A percentile compares a stretch with the other conserved stretches of the same genome.
These are phyloP conservation scores for Stichopus horrens DNA, from an alignment of 53 echinoderm and acorn worm genomes.

Conservation along the genomic window DNA sequence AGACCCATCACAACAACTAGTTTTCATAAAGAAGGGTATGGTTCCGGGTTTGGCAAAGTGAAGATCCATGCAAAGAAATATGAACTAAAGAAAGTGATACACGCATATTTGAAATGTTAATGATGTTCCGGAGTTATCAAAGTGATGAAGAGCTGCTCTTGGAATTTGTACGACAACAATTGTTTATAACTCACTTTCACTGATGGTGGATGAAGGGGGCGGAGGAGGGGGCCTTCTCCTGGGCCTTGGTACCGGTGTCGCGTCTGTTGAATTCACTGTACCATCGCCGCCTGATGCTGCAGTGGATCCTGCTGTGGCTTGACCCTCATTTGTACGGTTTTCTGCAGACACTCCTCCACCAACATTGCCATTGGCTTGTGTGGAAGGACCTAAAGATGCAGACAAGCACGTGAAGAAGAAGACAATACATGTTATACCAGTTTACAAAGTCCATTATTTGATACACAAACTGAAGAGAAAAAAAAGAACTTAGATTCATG, in stretches of 20 bases:
- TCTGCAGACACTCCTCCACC: constrained; percentile 10
- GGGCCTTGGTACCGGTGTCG: constrained; percentile 38
- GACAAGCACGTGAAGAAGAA: neutral
- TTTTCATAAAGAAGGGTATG: no score
- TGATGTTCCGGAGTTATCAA: no score
- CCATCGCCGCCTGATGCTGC: constrained; percentile 11
- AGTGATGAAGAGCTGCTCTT: no score
- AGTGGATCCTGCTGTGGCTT: constrained; percentile 21
- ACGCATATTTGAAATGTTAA: no score
- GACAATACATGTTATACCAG: no score
- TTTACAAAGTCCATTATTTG: neutral
- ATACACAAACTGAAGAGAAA: neutral
- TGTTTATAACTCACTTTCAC: neutral
- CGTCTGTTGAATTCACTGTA: neutral
- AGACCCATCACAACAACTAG: no score
- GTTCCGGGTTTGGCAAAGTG: no score
- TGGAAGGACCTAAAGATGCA: constrained; percentile 42
- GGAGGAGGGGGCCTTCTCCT: constrained; percentile 61
- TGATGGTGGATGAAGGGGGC: constrained; percentile 22
- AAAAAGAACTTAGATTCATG: neutral
- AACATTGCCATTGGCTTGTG: constrained; percentile 29
- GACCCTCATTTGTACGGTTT: constrained; percentile 52
- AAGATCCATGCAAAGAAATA: no score
- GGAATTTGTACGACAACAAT: no score
- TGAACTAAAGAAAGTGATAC: no score